Base-by-base conservation (phyloP, 2,888 invertebrate genomes). In the Amblyteles armatorius region DNA sequence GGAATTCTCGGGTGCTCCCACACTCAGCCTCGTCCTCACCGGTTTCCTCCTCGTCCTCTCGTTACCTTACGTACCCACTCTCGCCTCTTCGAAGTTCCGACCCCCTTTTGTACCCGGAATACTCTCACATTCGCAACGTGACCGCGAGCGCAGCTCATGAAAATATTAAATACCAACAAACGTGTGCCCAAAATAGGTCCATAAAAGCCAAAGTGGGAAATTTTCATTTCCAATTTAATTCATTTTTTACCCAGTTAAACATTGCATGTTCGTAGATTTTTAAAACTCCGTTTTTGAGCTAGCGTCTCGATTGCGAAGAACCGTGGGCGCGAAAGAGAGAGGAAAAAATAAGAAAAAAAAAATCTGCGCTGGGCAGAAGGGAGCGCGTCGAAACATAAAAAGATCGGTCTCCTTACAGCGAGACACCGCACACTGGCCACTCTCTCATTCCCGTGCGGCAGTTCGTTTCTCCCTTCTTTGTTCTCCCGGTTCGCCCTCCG, bases 311-410 rank as follows among this genome's bases (percentile, higher is more conserved):
- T 19, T 60, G 11, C n/a, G 33, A 40, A 60, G 36, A 9, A 19
- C 48, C 13, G 44, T 44, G 11, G 11, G 78, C 44, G 73, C 50
- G 11, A 79, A 55, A 77, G 79, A 26, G 71, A 33, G 60, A 29
- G 44, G 40, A 60, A 19, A 57, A 55, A 52, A 48, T 19, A 26
- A 36, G 40, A 36, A 33, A 84, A 89, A 91, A 91, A 29, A 29
- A 67, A 68, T 33, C 82, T 33, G 77, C 79, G 86, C 85, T 69
- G 33, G 77, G 11, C 40, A 88, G 90, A 91, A 91, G 91, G 91
- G 91, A 92, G 91, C 91, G 93, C 93, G 93, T 92, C 91, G 91
- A 90, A 91, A 92, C 93, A 92, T 93, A 93, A 93, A 93, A 93
- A 93, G 93, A 93, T 91, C 92, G 90, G 89, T 90, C 89, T 91